Evolutionary conservation across 1,140 invertebrate species (phyloP).

Genomic region (Microplitis mediator): DNA sequence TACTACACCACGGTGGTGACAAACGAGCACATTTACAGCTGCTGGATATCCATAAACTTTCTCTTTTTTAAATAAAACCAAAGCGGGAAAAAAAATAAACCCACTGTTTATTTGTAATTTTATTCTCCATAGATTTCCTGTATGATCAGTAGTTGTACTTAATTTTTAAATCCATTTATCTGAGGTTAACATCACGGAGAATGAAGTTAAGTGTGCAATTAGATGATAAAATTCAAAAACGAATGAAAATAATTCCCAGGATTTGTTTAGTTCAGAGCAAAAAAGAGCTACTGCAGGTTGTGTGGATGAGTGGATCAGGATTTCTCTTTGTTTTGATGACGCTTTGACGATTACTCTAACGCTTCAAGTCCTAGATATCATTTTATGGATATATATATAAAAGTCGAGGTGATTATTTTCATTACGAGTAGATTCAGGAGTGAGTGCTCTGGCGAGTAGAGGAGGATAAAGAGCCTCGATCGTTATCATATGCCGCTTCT

Average conservation of each 20-base stretch:
- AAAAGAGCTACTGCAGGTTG: too few relatives aligned
- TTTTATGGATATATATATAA: conserved; percentile 40
- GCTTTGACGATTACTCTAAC: neutral
- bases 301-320: too few relatives aligned
- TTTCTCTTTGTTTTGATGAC: too few relatives aligned
- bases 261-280: too few relatives aligned
- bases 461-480: neutral
- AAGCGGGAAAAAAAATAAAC: too few relatives aligned
- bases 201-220: neutral
- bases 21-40: neutral
- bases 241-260: neutral
- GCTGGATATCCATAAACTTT: neutral
- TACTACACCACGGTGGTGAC: neutral
- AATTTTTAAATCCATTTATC: neutral
- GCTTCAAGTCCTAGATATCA: conserved; percentile 39
- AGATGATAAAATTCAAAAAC: neutral
- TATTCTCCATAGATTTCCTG: too few relatives aligned
- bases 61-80: too few relatives aligned
- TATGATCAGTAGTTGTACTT: too few relatives aligned
- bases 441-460: conserved; percentile 27
- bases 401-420: conserved; percentile 59
- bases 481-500: conserved; percentile 57
- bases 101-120: too few relatives aligned
- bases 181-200: neutral
- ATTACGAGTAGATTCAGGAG: conserved; percentile 41